Conservation (phyloP, 35 echinoderm and acorn worm genomes). For the Stichopus chloronotus region DNA sequence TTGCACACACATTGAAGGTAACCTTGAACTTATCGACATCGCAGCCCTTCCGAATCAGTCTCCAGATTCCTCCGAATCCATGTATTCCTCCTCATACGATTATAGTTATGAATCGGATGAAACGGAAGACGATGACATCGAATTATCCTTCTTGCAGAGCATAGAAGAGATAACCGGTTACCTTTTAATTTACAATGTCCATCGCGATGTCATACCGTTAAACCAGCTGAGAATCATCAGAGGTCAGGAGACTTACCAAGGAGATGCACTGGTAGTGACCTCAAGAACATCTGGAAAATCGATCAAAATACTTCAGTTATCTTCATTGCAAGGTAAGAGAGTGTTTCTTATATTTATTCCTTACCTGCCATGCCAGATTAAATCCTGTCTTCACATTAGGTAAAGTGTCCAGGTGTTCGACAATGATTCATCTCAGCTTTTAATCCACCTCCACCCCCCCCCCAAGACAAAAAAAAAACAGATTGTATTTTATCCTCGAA, state of each 20-base stretch:
- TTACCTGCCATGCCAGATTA: too few species aligned
- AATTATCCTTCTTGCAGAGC: not conserved
- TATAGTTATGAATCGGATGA: not conserved
- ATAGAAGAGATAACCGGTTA: slow-evolving; percentile 19
- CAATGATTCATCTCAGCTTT: too few species aligned
- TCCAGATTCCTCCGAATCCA: not conserved
- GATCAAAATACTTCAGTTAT: not conserved
- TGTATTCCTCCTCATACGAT: not conserved
- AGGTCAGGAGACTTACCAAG: not conserved
- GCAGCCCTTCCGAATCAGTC: not conserved
- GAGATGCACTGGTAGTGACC: slow-evolving; percentile 20
- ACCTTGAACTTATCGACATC: slow-evolving; percentile 13
- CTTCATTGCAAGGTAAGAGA: slow-evolving; percentile 12
- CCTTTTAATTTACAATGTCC: slow-evolving; percentile 3
- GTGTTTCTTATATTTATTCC: too few species aligned
- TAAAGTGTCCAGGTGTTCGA: too few species aligned
- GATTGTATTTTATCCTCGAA: too few species aligned
- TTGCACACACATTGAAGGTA: slow-evolving; percentile 24
- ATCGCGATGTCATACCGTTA: not conserved
- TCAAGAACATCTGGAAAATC: not conserved
- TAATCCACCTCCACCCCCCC: too few species aligned
- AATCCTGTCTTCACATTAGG: too few species aligned
- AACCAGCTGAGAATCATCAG: not conserved
- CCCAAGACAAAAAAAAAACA: too few species aligned
- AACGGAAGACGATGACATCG: not conserved